Base-by-base conservation (phyloP, 2,888 invertebrate species). In the Melieria omissa region DNA sequence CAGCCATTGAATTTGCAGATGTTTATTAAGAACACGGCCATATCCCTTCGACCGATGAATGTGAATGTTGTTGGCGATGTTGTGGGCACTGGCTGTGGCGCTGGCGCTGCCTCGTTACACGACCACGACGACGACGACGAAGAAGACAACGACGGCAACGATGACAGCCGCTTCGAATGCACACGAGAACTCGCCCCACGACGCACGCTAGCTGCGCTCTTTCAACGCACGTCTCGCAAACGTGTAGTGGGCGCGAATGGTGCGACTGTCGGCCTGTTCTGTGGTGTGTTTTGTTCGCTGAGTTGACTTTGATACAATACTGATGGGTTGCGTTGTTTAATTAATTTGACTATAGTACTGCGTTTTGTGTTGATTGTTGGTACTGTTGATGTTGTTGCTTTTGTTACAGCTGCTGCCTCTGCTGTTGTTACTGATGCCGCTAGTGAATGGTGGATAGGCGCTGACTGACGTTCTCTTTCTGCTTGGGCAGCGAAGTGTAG, bases 11-110 rank as follows among this genome's bases (percentile, higher is more conserved):
- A 95, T 91, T 93, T 94, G 90, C 95, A 95, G 89, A 92, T 92
- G 90, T 95, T 95, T 88, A 93, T 89, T 90, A 95, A 91, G 90
- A 95, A 95, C 90, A 95, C 93, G 89, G 95, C 95, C 95, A 95
- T 95, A 89, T 86, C 88, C 83, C 84, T 80, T 83, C 82, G 82
- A 83, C 83, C 82, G 82, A 84, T 85, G 84, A 85, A 84, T 85
- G 83, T 81, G n/a, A 67, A 67, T 67, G 58, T 67, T 49, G 66
- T 44, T 49, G 52, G 14, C n/a, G 55, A 29, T 57, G 49, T 60
- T 46, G 41, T 49, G 49, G 70, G 78, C 73, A 68, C 71, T 68
- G 66, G 72, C 71, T 72, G 71, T 70, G 73, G 62, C 74, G 71
- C 73, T 76, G 70, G 73, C 75, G 75, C 73, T 74, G 74, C 68